These are phyloP conservation scores for Scylla paramamosain DNA, from an alignment of 1,140 invertebrate genomes.

Conservation along the genomic window DNA sequence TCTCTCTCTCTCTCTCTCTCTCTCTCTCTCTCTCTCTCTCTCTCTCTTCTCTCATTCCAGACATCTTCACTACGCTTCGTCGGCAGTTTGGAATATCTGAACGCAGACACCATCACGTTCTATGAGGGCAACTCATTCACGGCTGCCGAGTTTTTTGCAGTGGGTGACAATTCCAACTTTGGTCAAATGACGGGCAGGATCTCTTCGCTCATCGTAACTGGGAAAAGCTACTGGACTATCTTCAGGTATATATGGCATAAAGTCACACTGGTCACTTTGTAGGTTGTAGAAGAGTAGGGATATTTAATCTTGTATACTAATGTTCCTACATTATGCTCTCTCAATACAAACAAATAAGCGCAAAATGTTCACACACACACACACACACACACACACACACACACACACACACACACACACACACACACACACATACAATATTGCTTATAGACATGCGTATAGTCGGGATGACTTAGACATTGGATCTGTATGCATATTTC, in stretches of 20 bases:
- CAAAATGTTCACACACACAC: background rate
- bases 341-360: background rate
- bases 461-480: background rate
- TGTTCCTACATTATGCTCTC: no score
- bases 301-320: no score
- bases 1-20: no score
- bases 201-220: conserved; percentile 67
- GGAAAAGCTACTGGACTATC: conserved; percentile 62
- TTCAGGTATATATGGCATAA: conserved; percentile 52
- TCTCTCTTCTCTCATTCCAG: background rate
- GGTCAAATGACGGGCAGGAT: background rate
- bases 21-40: background rate
- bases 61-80: conserved; percentile 51
- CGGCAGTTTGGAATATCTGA: conserved; percentile 25
- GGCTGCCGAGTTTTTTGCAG: conserved; percentile 55
- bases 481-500: background rate
- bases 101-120: conserved; percentile 53
- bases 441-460: no score
- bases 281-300: no score
- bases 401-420: no score
- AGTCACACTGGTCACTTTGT: no score
- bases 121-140: conserved; percentile 55
- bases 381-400: no score
- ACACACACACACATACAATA: no score
- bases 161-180: background rate